Evolutionary conservation across 2,113 vertebrate genomes (phyloP).

Genomic region (Gopherus flavomarginatus): DNA sequence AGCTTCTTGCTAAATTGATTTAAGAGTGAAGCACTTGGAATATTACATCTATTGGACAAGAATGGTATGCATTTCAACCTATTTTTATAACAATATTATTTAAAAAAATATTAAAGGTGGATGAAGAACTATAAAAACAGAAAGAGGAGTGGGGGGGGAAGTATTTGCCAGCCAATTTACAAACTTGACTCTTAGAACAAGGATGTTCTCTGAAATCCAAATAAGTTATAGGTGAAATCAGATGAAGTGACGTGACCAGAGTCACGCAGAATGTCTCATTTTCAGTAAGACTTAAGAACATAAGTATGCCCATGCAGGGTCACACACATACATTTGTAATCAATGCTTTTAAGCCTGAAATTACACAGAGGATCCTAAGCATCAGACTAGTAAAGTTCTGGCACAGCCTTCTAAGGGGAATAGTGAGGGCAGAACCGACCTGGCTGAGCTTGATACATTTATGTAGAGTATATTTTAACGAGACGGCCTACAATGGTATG

Average conservation of each 20-base stretch:
- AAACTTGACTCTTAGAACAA: not conserved
- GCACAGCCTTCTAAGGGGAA: too few species aligned
- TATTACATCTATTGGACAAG: slow-evolving; percentile 24
- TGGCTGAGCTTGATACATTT: too few species aligned
- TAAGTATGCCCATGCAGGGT: not conserved
- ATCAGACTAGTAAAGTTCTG: not conserved
- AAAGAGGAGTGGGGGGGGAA: not conserved
- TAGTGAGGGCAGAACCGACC: too few species aligned
- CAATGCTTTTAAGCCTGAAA: not conserved
- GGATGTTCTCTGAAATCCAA: not conserved
- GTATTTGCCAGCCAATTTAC: not conserved
- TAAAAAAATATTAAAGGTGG: not conserved
- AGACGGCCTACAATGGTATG: too few species aligned
- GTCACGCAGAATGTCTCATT: not conserved
- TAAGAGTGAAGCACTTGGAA: slow-evolving; percentile 34
- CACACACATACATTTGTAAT: not conserved
- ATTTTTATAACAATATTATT: not conserved
- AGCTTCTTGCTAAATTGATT: slow-evolving; percentile 70
- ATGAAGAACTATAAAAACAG: not conserved
- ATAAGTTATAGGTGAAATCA: not conserved
- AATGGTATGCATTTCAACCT: not conserved
- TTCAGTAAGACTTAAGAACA: not conserved
- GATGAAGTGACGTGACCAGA: not conserved
- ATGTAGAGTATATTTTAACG: too few species aligned
- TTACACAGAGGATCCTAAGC: not conserved